Evolutionary conservation across 2,888 invertebrate genomes (phyloP).

Genomic region (Andrena bicolor): DNA sequence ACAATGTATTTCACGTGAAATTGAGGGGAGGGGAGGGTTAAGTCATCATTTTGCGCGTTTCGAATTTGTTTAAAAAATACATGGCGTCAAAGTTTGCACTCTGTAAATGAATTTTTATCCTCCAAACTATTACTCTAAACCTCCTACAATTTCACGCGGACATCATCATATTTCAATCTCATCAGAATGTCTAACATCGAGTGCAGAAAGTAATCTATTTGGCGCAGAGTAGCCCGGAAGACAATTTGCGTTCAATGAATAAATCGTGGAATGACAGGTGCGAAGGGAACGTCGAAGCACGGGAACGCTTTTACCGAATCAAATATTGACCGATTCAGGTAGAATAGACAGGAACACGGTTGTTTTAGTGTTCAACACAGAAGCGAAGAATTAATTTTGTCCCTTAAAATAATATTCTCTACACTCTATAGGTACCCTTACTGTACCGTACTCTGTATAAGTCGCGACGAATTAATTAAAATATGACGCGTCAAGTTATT

Average conservation of each 20-base stretch:
- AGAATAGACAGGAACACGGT: neutral
- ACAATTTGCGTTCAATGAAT: neutral
- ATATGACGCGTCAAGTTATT: neutral
- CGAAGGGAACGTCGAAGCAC: neutral
- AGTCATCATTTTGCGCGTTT: no score
- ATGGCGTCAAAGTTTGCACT: no score
- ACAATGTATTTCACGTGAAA: no score
- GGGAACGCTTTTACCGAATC: slow-evolving; percentile 8
- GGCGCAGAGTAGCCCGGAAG: neutral
- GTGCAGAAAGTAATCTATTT: no score
- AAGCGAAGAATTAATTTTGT: slow-evolving; percentile 7
- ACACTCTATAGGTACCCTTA: neutral
- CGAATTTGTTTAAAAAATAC: no score
- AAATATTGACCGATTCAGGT: slow-evolving; percentile 26
- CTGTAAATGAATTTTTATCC: no score
- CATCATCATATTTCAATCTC: no score
- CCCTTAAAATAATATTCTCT: slow-evolving; percentile 2
- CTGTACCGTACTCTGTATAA: neutral
- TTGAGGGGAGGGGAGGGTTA: no score
- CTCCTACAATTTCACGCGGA: no score
- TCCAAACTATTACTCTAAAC: no score
- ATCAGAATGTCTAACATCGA: no score
- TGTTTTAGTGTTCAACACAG: neutral
- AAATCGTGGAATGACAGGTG: neutral
- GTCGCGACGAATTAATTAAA: slow-evolving; percentile 2